A percentile compares a stretch with the other conserved stretches of the same genome.
Evolutionary conservation across 53 echinoderm and acorn worm species (phyloP).

Genomic region (Patiria pectinifera): DNA sequence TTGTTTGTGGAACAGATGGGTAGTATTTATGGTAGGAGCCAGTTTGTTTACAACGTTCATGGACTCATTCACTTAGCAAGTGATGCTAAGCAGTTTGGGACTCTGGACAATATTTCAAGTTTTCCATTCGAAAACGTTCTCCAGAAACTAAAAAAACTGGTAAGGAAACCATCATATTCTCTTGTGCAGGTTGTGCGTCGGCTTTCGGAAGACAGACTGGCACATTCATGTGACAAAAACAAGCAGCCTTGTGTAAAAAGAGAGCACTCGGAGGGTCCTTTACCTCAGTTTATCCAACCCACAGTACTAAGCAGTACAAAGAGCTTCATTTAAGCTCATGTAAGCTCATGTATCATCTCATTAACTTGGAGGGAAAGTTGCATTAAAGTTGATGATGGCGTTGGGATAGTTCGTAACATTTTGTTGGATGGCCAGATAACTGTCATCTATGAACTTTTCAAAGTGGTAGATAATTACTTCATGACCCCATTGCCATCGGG

Average conservation of each 20-base stretch:
- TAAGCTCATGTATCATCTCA: slow-evolving; percentile 11
- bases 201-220: slow-evolving; percentile 45
- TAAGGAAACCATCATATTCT: slow-evolving; percentile 53
- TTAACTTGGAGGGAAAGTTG: slow-evolving; percentile 33
- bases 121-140: slow-evolving; percentile 60
- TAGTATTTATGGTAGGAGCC: slow-evolving; percentile 33
- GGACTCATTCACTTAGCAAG: slow-evolving; percentile 8
- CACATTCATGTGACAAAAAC: slow-evolving; percentile 33
- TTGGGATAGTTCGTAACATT: slow-evolving; percentile 40
- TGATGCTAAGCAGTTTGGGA: slow-evolving; percentile 25
- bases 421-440: slow-evolving; percentile 29
- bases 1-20: slow-evolving; percentile 36
- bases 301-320: slow-evolving; percentile 30
- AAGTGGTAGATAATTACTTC: slow-evolving; percentile 29
- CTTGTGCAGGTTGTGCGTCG: slow-evolving; percentile 42
- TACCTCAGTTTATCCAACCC: slow-evolving; percentile 19
- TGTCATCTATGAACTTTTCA: slow-evolving; percentile 47
- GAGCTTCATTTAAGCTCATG: slow-evolving; percentile 19
- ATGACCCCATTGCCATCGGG: slow-evolving; percentile 29
- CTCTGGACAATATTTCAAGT: slow-evolving; percentile 27
- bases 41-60: slow-evolving; percentile 33
- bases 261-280: slow-evolving; percentile 48
- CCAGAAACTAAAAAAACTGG: slow-evolving; percentile 25
- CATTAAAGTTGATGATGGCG: slow-evolving; percentile 46
- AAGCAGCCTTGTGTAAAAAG: slow-evolving; percentile 33